These are phyloP conservation scores for Pseudococcus jackbeardsleyi DNA, from an alignment of 2,888 invertebrate genomes.

Conservation along the genomic window DNA sequence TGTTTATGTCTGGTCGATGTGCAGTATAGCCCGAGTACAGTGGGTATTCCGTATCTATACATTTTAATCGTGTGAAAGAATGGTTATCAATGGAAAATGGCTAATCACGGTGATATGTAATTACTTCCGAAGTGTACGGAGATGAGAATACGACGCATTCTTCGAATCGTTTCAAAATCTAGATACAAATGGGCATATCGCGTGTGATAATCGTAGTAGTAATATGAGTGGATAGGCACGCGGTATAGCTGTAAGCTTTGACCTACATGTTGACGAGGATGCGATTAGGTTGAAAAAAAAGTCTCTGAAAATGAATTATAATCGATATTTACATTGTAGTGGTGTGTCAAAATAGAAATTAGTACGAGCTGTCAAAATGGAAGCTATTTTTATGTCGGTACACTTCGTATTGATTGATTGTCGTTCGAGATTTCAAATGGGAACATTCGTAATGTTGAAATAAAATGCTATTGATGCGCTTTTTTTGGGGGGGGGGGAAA, in stretches of 20 bases:
- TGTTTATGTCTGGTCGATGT: neutral
- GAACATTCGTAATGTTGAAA: too few species aligned
- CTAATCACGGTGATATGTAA: conserved; percentile 24
- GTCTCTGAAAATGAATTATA: neutral
- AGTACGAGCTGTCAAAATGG: neutral
- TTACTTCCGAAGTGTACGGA: neutral
- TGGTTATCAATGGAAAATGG: conserved; percentile 29
- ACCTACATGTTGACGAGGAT: conserved; percentile 17
- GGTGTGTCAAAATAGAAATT: neutral
- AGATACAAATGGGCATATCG: neutral
- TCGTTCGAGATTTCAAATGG: too few species aligned
- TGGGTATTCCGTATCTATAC: neutral
- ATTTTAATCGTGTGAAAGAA: conserved; percentile 18
- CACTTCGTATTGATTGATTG: too few species aligned
- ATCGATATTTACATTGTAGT: neutral
- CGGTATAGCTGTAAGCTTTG: too few species aligned
- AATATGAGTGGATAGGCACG: neutral
- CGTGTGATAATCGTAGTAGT: neutral
- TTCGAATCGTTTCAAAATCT: conserved; percentile 1
- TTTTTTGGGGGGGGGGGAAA: too few species aligned
- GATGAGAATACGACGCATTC: neutral
- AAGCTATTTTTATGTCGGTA: too few species aligned
- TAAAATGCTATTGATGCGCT: too few species aligned
- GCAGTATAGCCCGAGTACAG: neutral
- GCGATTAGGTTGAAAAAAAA: neutral